A percentile compares a stretch with the other conserved stretches of the same genome.
These are phyloP conservation scores for Propithecus perrieri DNA, from an alignment of 2,797 vertebrate species.

Conservation along the genomic window DNA sequence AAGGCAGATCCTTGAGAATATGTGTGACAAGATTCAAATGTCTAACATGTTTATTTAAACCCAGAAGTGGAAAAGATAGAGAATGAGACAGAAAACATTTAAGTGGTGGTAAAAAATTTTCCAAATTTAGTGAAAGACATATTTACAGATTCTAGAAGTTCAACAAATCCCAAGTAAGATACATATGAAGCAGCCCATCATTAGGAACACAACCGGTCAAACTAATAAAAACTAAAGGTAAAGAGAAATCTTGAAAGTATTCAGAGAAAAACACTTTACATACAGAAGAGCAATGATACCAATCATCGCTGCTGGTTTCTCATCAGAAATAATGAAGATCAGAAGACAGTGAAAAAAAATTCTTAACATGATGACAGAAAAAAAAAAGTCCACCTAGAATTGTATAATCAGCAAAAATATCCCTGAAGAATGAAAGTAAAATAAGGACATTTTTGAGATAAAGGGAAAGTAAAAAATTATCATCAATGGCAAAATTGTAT, in stretches of 20 bases:
- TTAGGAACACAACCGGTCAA: background rate
- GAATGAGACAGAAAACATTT: background rate
- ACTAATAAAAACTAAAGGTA: background rate
- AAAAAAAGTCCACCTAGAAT: background rate
- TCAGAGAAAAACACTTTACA: background rate
- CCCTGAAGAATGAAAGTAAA: slow-evolving; percentile 12
- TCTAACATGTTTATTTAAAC: background rate
- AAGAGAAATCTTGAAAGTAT: background rate
- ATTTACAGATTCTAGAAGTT: slow-evolving; percentile 3
- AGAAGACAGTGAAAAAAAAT: background rate
- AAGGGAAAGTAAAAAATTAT: background rate
- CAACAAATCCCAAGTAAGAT: background rate
- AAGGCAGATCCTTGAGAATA: background rate
- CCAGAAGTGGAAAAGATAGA: background rate
- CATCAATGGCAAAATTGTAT: background rate
- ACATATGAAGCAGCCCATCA: background rate
- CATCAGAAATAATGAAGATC: background rate
- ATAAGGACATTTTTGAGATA: background rate
- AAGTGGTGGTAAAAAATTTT: background rate
- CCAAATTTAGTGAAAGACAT: background rate
- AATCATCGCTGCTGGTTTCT: background rate
- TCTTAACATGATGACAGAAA: background rate
- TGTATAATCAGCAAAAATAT: slow-evolving; percentile 17
- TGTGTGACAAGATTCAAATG: background rate
- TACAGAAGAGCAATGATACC: background rate